Evolutionary conservation across 92 coral and sea anemone genomes (phyloP).

Genomic region (Meandrina meandrites): DNA sequence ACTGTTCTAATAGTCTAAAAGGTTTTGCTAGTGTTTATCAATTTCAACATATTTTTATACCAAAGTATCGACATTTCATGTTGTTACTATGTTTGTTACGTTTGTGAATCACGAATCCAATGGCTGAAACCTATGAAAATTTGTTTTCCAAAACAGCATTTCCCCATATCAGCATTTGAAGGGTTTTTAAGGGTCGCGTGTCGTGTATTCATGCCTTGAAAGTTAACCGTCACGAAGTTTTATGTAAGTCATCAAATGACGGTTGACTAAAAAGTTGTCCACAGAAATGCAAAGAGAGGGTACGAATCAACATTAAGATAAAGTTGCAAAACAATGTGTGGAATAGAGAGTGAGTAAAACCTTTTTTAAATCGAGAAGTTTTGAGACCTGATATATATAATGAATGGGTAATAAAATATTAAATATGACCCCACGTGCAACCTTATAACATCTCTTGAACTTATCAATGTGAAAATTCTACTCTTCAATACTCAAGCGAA

Average conservation of each 20-base stretch:
- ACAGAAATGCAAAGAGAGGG: not conserved
- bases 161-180: not conserved
- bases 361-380: not conserved
- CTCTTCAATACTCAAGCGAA: not conserved
- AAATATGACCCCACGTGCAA: not conserved
- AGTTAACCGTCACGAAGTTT: not conserved
- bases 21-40: no score
- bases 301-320: not conserved
- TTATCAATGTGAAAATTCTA: not conserved
- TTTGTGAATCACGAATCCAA: not conserved
- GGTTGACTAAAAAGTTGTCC: not conserved
- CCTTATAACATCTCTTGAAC: not conserved
- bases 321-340: not conserved
- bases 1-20: no score
- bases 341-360: not conserved
- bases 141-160: not conserved
- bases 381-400: not conserved
- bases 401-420: not conserved
- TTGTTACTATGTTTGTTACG: not conserved
- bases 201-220: not conserved
- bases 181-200: not conserved
- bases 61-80: no score
- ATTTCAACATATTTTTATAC: no score
- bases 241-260: not conserved
- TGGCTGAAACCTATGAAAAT: not conserved